Evolutionary conservation across 1,140 invertebrate species (phyloP), one percentile per base, ranked within the genome.

Genomic region (Pachypsylla venusta): DNA sequence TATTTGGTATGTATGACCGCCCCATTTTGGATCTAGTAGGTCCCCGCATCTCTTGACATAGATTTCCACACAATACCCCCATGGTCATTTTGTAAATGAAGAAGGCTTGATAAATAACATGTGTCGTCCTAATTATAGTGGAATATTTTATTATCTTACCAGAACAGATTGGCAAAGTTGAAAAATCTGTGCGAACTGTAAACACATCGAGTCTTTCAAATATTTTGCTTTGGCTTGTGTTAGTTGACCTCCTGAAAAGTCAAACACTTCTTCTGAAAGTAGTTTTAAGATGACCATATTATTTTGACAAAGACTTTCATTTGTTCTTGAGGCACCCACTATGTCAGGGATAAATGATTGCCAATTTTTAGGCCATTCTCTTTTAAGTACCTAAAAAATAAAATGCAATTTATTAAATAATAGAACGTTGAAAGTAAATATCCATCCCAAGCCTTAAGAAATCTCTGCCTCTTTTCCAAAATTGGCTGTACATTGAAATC

Each of bases 311-410:
- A 99, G 79, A 66, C 89, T 92, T 73, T 99, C 96, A 71, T 98
- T 98, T 13, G 93, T 98, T 76, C 98, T 98, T 69, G 92, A 96
- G 13, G 95, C 92, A 35, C 95, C 95, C 55, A 99, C 95, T 74
- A 99, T 99, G 69, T 99, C 97, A 68, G 87, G 83, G 62, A 99
- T 99, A 71, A 99, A 99, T 3, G 90, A 89, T 68, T 97, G 91
- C 97, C 97, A 99, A 71, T 99, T 97, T 69, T 95, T 93, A 53
- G 97, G 97, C 97, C 97, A 99, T 75, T 99, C 97, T 67, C 95
- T 79, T 74, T 99, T 99, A 63, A 99, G 78, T 63, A 99, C 97
- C 84, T 98, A 77, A 53, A 71, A 64, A 2, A 61, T 39, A 14
- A 4, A 39, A 48, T 53, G n/a, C n/a, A n/a, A n/a, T n/a, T n/a